Conservation (phyloP, 2,888 invertebrate genomes). For the Lacanobia wlatinum region DNA sequence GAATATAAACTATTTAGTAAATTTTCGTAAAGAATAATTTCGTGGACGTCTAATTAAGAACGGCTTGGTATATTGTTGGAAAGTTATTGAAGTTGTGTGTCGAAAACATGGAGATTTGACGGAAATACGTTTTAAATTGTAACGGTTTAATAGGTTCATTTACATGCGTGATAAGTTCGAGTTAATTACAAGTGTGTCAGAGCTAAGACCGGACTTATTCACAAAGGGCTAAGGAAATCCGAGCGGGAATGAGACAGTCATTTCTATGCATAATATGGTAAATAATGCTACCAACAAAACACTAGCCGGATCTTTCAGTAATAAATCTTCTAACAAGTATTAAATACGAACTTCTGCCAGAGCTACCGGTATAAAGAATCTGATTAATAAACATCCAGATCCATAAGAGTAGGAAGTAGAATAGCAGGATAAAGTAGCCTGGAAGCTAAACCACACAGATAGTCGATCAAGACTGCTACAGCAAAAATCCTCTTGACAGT, state of each 20-base stretch:
- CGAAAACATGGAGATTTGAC: conserved; percentile 51
- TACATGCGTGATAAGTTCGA: conserved; percentile 24
- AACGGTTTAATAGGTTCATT: conserved; percentile 44
- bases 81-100: conserved; percentile 63
- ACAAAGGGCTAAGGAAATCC: background rate
- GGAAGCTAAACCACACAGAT: background rate
- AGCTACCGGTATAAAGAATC: background rate
- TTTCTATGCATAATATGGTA: background rate
- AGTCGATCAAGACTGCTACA: background rate
- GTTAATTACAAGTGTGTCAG: conserved; percentile 36
- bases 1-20: conserved; percentile 66
- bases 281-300: no score
- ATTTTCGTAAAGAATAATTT: conserved; percentile 53
- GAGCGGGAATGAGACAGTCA: no score
- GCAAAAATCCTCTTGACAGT: background rate
- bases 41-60: conserved; percentile 62
- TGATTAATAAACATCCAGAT: no score
- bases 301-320: no score
- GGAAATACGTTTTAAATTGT: conserved; percentile 53
- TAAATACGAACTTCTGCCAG: background rate
- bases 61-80: conserved; percentile 56
- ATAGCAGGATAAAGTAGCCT: no score
- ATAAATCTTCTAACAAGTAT: no score
- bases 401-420: no score
- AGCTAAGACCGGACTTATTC: conserved; percentile 1